Base-by-base conservation (phyloP, 2,888 invertebrate genomes). In the Caenorhabditis zanzibari region DNA sequence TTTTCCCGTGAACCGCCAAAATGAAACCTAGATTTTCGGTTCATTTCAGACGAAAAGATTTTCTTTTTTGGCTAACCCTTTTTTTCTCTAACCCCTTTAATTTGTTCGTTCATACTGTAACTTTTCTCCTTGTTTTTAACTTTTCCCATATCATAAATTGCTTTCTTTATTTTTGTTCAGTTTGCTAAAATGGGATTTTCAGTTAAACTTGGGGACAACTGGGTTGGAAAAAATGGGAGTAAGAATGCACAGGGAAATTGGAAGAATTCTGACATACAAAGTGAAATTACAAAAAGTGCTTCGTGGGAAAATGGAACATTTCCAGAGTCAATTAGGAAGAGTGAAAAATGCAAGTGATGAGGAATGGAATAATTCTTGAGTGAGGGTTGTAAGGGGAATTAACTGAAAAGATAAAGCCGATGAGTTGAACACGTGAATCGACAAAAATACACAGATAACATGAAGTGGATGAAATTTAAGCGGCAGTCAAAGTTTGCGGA, bases 331-430 rank as follows among this genome's bases (percentile, higher is more conserved):
- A 73, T 35, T 19, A 49, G 14, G 22, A 58, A 58, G 22, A 14
- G 9, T 35, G 9, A 41, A 26, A 68, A 26, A 35, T 54, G 44
- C 35, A 64, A 38, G 28, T n/a, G 59, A 52, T 16, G 58, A 52
- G 61, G 63, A 61, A 69, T 41, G 52, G 22, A 52, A 54, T 6
- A 63, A 35, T 44, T 26, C 59, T 35, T 59, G 76, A 63, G 49
- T 52, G 49, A 12, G 49, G 16, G 38, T 26, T 28, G 26, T 14
- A 44, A 28, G 24, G 56, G 47, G 58, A 47, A 28, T 47, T 71
- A 69, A 79, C 77, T 77, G 77, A 76, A 79, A 41, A 16, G 35
- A 69, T 79, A 79, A 79, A 79, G 79, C 79, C 64, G 64, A 79
- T 56, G n/a, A 56, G 59, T 41, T 77, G 9, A 63, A 79, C 79